Percentiles rank a stretch among this genome's conserved stretches.
phyloP scores from a whole-genome alignment of 1,140 invertebrate genomes.

The Macrobrachium nipponense region DNA sequence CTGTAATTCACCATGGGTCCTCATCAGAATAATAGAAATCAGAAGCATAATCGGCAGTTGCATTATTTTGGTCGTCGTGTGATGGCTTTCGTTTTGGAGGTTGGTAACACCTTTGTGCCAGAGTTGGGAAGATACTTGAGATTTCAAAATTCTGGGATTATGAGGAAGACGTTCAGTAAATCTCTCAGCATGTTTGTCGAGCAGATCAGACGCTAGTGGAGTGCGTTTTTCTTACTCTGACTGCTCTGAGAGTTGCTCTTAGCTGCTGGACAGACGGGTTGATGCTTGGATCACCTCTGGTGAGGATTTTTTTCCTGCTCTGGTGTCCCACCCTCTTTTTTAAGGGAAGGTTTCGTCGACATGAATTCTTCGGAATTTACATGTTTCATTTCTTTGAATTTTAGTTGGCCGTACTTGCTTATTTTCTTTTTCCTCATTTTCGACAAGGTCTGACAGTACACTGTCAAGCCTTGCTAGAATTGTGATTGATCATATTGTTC shows the following conservation, averaged over 20 bases:
- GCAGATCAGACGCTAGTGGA: conserved; percentile 6
- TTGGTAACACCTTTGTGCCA: conserved; percentile 37
- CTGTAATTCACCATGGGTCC: conserved; percentile 5
- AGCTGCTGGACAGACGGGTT: conserved; percentile 41
- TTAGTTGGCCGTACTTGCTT: conserved; percentile 35
- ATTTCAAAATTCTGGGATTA: conserved; percentile 45
- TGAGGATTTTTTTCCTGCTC: conserved; percentile 4
- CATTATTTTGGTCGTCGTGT: not conserved
- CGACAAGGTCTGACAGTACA: conserved; percentile 44
- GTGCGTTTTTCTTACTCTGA: conserved; percentile 38
- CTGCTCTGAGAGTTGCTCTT: conserved; percentile 34
- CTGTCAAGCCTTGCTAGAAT: conserved; percentile 45
- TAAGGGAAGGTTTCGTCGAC: not conserved
- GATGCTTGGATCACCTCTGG: not conserved
- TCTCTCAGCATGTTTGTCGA: conserved; percentile 35
- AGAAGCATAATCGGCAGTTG: conserved; percentile 8
- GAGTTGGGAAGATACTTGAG: conserved; percentile 37
- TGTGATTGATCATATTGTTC: conserved; percentile 31
- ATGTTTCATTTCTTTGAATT: not conserved
- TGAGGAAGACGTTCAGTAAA: conserved; percentile 40
- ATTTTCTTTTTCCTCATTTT: conserved; percentile 50
- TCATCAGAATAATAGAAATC: conserved; percentile 48
- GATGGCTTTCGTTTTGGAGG: conserved; percentile 36
- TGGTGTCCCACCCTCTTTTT: conserved; percentile 7
- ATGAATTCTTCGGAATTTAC: not conserved